These are phyloP conservation scores for Hemichromis elongatus DNA, from an alignment of 2,113 vertebrate species.

Conservation along the genomic window DNA sequence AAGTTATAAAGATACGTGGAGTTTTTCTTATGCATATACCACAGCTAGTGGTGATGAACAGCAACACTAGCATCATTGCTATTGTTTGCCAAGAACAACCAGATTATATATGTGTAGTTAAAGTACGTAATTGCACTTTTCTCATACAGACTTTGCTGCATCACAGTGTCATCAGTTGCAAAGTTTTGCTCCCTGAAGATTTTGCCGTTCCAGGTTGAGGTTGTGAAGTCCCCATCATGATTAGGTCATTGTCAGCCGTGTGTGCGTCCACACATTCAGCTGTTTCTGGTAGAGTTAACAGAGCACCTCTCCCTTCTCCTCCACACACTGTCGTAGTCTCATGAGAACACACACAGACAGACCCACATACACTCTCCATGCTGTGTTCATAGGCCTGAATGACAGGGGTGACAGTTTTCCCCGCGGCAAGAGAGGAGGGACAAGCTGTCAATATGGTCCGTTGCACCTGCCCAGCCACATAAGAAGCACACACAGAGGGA, in stretches of 20 bases:
- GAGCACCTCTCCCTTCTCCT: conserved; percentile 17
- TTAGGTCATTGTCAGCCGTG: conserved; percentile 27
- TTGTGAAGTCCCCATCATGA: conserved; percentile 37
- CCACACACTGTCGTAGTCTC: conserved; percentile 42
- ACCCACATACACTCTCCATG: conserved; percentile 44
- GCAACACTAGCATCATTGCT: background rate
- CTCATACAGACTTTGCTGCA: background rate
- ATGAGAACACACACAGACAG: conserved; percentile 17
- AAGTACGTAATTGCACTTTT: background rate
- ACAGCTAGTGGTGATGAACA: background rate
- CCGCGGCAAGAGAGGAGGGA: conserved; percentile 63
- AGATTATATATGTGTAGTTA: background rate
- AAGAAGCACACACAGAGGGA: background rate
- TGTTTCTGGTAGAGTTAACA: conserved; percentile 50
- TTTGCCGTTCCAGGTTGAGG: conserved; percentile 14
- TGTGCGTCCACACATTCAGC: conserved; percentile 26
- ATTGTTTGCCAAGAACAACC: background rate
- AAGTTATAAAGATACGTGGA: background rate
- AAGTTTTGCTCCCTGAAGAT: conserved; percentile 28
- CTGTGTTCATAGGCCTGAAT: conserved; percentile 62
- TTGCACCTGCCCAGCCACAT: conserved; percentile 57
- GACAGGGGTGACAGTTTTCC: conserved; percentile 67
- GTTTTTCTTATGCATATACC: background rate
- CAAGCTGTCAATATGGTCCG: conserved; percentile 69
- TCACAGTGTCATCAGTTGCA: conserved; percentile 1